Conservation (phyloP, 2,113 vertebrate genomes). For the Chrysochloris asiatica region DNA sequence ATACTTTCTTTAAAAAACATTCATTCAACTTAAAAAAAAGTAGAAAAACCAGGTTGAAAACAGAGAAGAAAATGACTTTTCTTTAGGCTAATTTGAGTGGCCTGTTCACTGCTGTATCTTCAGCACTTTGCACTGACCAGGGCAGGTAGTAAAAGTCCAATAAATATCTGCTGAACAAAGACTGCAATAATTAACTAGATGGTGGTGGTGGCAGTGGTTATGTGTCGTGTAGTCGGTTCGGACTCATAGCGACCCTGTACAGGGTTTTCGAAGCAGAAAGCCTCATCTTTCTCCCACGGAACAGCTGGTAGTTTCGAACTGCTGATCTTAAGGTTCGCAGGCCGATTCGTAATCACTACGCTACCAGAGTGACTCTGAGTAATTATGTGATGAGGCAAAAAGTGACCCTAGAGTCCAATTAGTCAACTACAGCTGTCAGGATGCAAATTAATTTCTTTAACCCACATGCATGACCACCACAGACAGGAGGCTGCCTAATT, state of each 20-base stretch:
- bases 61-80: neutral
- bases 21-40: no score
- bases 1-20: no score
- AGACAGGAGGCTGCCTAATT: conserved; percentile 1
- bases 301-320: no score
- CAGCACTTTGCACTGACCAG: neutral
- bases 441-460: conserved; percentile 54
- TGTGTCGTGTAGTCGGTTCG: no score
- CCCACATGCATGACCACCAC: no score
- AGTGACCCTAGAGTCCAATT: conserved; percentile 44
- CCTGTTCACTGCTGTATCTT: neutral
- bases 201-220: no score
- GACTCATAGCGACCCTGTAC: no score
- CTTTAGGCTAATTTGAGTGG: neutral
- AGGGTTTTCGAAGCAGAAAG: no score
- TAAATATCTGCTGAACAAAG: conserved; percentile 26
- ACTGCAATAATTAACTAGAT: conserved; percentile 37
- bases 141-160: neutral
- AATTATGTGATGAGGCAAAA: conserved; percentile 47
- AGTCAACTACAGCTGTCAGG: conserved; percentile 31
- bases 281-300: no score
- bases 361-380: conserved; percentile 27
- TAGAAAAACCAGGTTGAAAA: conserved; percentile 43
- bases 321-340: no score
- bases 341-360: no score